These are phyloP conservation scores for Crioceris asparagi DNA, from an alignment of 2,888 invertebrate genomes.

Conservation along the genomic window DNA sequence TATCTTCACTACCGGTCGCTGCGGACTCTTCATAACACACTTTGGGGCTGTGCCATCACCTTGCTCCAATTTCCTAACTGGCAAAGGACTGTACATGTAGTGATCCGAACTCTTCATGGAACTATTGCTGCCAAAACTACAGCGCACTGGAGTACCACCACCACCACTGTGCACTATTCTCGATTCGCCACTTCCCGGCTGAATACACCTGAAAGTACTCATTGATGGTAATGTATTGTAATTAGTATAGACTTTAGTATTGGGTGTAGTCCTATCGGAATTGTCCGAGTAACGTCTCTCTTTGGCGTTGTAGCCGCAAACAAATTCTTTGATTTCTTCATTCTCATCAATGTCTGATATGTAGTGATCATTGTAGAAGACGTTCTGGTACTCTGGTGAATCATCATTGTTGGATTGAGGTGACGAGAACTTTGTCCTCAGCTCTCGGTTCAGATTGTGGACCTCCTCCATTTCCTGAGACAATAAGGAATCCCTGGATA, in stretches of 20 bases:
- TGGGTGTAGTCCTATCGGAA: slow-evolving; percentile 15
- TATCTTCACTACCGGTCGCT: slow-evolving; percentile 33
- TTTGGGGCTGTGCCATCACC: slow-evolving; percentile 18
- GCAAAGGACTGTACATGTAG: slow-evolving; percentile 22
- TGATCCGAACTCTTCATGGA: slow-evolving; percentile 35
- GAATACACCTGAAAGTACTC: background rate
- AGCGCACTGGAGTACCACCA: no score
- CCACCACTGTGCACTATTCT: no score
- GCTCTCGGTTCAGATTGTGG: slow-evolving; percentile 26
- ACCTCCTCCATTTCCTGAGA: slow-evolving; percentile 35
- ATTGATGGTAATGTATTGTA: slow-evolving; percentile 15
- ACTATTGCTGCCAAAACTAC: slow-evolving; percentile 27
- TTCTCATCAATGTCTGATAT: slow-evolving; percentile 38
- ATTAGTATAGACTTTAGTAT: slow-evolving; percentile 6
- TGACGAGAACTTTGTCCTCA: slow-evolving; percentile 24
- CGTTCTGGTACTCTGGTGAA: slow-evolving; percentile 27
- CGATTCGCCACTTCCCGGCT: background rate
- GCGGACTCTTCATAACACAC: slow-evolving; percentile 31
- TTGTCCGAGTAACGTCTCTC: slow-evolving; percentile 24
- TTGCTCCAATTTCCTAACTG: slow-evolving; percentile 16
- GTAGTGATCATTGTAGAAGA: slow-evolving; percentile 35
- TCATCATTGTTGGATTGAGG: slow-evolving; percentile 12
- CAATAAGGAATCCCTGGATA: slow-evolving; percentile 30
- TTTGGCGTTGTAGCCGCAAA: slow-evolving; percentile 26
- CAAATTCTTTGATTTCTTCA: slow-evolving; percentile 34